Percentiles rank a stretch among this genome's conserved stretches.
phyloP scores from a whole-genome alignment of 1,140 invertebrate species.

The Homalodisca vitripennis region DNA sequence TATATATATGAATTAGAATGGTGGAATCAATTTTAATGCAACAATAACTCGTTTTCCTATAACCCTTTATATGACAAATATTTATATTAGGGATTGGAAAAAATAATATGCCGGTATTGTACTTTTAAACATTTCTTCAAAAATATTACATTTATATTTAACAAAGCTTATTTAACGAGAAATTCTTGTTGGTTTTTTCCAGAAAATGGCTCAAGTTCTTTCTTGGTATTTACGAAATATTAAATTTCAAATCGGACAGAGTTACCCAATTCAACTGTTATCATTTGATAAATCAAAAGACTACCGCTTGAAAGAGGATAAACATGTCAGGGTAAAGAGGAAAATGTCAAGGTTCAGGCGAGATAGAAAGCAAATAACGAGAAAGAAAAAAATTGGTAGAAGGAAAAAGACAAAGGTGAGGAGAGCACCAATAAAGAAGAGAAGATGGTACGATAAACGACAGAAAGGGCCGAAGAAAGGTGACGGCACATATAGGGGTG shows the following conservation, averaged over 20 bases:
- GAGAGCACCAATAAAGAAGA: neutral
- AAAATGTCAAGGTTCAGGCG: neutral
- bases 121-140: too few species aligned
- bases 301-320: neutral
- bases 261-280: too few species aligned
- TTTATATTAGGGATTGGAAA: too few species aligned
- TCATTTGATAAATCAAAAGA: neutral
- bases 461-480: slow-evolving; percentile 1
- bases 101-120: too few species aligned
- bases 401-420: neutral
- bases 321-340: neutral
- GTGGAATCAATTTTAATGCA: too few species aligned
- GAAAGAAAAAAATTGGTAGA: neutral
- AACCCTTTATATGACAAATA: too few species aligned
- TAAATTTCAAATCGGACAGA: neutral
- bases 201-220: neutral
- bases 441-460: slow-evolving; percentile 1
- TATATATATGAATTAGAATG: too few species aligned
- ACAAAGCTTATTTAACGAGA: neutral
- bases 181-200: slow-evolving; percentile 3
- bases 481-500: slow-evolving; percentile 5
- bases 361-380: slow-evolving; percentile 6
- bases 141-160: too few species aligned
- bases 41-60: too few species aligned
- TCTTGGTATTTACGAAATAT: neutral